phyloP scores from a whole-genome alignment of 2,888 invertebrate genomes.

The Luffia ferchaultella region DNA sequence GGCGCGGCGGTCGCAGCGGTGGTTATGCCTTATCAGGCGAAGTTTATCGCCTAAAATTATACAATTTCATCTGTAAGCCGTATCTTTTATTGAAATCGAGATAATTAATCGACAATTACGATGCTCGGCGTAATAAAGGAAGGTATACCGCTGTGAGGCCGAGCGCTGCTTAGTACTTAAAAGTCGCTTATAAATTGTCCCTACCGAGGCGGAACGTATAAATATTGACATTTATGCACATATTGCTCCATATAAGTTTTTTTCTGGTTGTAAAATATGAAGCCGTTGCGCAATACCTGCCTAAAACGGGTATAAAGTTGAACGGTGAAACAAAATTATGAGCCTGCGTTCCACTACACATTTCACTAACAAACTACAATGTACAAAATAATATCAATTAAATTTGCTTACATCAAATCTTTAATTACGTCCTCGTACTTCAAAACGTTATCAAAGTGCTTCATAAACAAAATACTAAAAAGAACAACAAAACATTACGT shows the following conservation, averaged over 20 bases:
- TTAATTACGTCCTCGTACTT: no score
- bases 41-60: slow-evolving; percentile 51
- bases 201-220: slow-evolving; percentile 30
- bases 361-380: no score
- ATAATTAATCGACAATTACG: slow-evolving; percentile 65
- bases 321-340: no score
- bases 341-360: no score
- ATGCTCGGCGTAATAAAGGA: slow-evolving; percentile 52
- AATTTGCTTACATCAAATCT: no score
- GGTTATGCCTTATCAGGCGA: slow-evolving; percentile 51
- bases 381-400: no score
- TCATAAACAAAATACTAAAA: background rate
- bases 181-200: slow-evolving; percentile 43
- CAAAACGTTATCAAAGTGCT: no score
- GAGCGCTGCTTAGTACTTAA: slow-evolving; percentile 37
- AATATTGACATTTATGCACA: slow-evolving; percentile 65
- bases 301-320: slow-evolving; percentile 33
- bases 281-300: slow-evolving; percentile 33
- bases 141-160: slow-evolving; percentile 52
- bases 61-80: slow-evolving; percentile 53
- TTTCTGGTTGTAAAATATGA: slow-evolving; percentile 63
- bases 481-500: background rate
- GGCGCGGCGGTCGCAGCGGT: slow-evolving; percentile 33
- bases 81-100: slow-evolving; percentile 60
- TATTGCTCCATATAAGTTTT: slow-evolving; percentile 63